Base-by-base conservation (phyloP, 2,888 invertebrate species). In the Eupithecia tripunctaria region DNA sequence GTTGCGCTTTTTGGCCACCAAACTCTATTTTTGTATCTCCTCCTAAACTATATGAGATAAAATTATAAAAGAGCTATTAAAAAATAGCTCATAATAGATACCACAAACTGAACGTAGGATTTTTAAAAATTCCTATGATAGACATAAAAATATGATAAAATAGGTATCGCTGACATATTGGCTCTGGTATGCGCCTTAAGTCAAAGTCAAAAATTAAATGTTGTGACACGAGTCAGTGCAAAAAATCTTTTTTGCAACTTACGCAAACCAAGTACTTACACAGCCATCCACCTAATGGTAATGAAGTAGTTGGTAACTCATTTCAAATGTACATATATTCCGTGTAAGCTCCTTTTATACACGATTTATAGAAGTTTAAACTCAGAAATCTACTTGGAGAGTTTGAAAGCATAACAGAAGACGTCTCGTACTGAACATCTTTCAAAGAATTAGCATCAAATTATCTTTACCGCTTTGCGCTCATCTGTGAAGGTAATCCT, bases 371-470 rank as follows among this genome's bases (percentile, higher is more conserved):
- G 21, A 25, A 56, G 25, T 36, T 63, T 36, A 25, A 38, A 38
- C 14, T 64, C 36, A 14, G 43, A 36, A 38, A 63, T 63, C 36
- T 38, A 64, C 64, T 64, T 64, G 64, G 21, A 38, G 60, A 63
- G 62, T 67, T 14, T 68, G 36, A 64, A n/a, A 67, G 27, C 47
- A 64, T 68, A 70, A 75, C 69, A 66, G 64, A 68, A 64, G 38
- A 64, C 47, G 63, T 65, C 25, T 68, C n/a, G 69, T 29, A 47
- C 32, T 36, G 29, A 67, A 74, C 67, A 65, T 62, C 62, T 68
- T 71, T n/a, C 62, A 66, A 70, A 70, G 71, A 68, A 74, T 74
- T 74, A 74, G 67, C 74, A 74, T 74, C 43, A 59, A 68, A 63
- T 70, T 74, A 69, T 71, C 68, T 74, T 63, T 51, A 15, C n/a